A percentile compares a stretch with the other conserved stretches of the same genome.
These are phyloP conservation scores for Sternarchorhynchus goeldii DNA, from an alignment of 2,797 vertebrate species.

Conservation along the genomic window DNA sequence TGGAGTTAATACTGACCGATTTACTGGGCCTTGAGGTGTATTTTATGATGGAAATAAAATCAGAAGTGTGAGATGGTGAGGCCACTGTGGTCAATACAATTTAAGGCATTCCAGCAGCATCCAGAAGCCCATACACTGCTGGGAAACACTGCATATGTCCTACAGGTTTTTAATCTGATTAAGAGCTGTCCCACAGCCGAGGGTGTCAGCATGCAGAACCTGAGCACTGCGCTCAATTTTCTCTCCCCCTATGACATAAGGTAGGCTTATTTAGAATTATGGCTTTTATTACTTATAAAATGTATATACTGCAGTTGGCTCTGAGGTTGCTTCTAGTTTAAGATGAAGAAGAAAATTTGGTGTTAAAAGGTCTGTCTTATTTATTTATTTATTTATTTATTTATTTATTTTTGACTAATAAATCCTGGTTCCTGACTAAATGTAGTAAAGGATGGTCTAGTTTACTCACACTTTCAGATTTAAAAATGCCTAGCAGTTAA, in stretches of 20 bases:
- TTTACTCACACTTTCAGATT: neutral
- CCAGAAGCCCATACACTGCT: neutral
- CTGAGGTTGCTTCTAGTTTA: neutral
- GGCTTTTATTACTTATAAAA: too few species aligned
- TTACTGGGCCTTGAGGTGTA: too few species aligned
- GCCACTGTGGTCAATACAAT: too few species aligned
- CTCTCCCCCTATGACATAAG: conserved; percentile 84
- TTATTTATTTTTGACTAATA: neutral
- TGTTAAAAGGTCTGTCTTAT: too few species aligned
- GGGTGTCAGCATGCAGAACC: conserved; percentile 89
- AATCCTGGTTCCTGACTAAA: neutral
- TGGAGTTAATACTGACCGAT: too few species aligned
- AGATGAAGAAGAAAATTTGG: too few species aligned
- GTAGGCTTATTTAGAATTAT: conserved; percentile 66
- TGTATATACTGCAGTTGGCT: neutral
- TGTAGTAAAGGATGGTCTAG: neutral
- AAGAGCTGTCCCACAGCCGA: conserved; percentile 83
- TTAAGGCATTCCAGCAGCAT: too few species aligned
- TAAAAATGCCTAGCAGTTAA: too few species aligned
- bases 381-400: too few species aligned
- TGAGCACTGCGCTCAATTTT: conserved; percentile 80
- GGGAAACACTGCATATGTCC: neutral
- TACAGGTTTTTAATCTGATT: conserved; percentile 90
- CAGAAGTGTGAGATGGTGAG: too few species aligned
- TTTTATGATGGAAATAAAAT: too few species aligned